Conservation (phyloP, 2,888 invertebrate genomes). For the Endomychus coccineus region DNA sequence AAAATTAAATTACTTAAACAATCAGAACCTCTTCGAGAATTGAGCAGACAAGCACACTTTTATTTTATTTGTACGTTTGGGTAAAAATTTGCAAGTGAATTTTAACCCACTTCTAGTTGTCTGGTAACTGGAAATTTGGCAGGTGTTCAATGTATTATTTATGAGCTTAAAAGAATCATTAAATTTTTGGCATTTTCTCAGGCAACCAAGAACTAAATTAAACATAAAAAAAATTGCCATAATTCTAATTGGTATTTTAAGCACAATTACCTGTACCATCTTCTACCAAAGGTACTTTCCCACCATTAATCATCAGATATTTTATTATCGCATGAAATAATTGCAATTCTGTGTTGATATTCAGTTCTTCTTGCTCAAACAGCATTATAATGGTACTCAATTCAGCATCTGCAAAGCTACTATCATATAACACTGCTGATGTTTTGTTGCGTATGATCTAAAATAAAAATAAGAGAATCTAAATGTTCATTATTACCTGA, state of each 20-base stretch:
- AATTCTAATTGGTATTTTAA: slow-evolving; percentile 29
- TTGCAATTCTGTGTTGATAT: slow-evolving; percentile 68
- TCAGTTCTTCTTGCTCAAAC: slow-evolving; percentile 65
- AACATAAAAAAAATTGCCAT: no score
- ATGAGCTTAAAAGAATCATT: no score
- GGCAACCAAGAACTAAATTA: no score
- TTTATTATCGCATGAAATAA: slow-evolving; percentile 67
- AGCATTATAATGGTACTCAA: slow-evolving; percentile 66
- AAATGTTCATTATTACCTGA: background rate
- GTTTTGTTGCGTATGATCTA: slow-evolving; percentile 73
- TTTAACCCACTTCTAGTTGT: no score
- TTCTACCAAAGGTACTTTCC: slow-evolving; percentile 44
- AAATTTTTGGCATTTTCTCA: no score
- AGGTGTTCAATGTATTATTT: no score
- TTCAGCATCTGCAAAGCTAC: slow-evolving; percentile 72
- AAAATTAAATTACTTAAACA: no score
- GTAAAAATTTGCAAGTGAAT: no score
- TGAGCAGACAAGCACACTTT: no score
- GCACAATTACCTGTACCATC: slow-evolving; percentile 42
- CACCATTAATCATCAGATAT: slow-evolving; percentile 54
- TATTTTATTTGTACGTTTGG: no score
- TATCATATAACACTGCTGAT: slow-evolving; percentile 64
- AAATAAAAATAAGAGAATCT: slow-evolving; percentile 21
- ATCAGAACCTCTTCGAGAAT: no score
- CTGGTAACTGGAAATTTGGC: no score